Conservation (phyloP, 2,797 vertebrate genomes). For the Potorous gilbertii region DNA sequence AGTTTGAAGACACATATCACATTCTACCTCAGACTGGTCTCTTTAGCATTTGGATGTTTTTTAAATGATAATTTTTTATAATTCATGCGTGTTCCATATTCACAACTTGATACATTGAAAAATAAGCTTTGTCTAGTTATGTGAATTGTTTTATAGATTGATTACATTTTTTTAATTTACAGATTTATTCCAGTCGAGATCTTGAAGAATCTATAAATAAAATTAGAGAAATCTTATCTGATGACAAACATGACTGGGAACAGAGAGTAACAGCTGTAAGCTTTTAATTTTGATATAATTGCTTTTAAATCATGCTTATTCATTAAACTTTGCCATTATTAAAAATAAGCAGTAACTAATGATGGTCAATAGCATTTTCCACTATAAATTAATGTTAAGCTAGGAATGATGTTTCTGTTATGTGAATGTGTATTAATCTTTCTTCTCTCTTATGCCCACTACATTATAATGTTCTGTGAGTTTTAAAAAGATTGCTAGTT, state of each 20-base stretch:
- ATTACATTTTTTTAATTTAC: slow-evolving; percentile 71
- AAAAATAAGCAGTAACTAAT: neutral
- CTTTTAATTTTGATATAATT: slow-evolving; percentile 9
- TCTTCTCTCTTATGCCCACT: neutral
- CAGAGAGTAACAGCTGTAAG: slow-evolving; percentile 95
- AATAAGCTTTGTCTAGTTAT: slow-evolving; percentile 55
- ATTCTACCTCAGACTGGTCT: neutral
- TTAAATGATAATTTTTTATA: slow-evolving; percentile 25
- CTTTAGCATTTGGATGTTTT: slow-evolving; percentile 4
- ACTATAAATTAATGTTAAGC: neutral
- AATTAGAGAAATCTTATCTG: slow-evolving; percentile 95
- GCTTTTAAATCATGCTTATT: slow-evolving; percentile 11
- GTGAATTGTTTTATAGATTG: slow-evolving; percentile 24
- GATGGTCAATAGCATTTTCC: slow-evolving; percentile 30
- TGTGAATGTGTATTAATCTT: neutral
- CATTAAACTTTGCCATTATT: slow-evolving; percentile 5
- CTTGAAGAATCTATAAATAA: slow-evolving; percentile 96
- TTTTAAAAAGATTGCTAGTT: neutral
- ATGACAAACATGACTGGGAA: slow-evolving; percentile 99
- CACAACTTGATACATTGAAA: slow-evolving; percentile 35
- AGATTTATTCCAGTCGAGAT: slow-evolving; percentile 97
- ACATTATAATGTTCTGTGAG: neutral
- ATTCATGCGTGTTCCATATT: neutral
- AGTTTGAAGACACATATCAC: neutral
- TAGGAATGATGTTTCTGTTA: neutral